phyloP scores from a whole-genome alignment of 2,888 invertebrate species.

The Leptinotarsa juncta region DNA sequence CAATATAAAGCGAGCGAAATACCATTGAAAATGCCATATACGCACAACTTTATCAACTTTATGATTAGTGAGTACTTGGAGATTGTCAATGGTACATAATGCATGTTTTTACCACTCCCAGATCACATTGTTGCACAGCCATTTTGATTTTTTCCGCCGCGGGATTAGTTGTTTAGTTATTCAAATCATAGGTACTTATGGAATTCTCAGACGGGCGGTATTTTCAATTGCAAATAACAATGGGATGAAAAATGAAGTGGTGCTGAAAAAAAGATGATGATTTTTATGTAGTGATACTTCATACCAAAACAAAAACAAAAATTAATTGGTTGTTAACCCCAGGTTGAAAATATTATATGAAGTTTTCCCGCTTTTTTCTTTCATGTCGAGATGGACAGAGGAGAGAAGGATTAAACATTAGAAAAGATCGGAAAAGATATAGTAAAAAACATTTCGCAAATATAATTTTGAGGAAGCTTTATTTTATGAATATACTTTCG shows the following conservation, averaged over 20 bases:
- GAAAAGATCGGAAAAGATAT: no score
- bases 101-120: constrained; percentile 31
- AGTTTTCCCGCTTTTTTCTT: no score
- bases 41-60: constrained; percentile 29
- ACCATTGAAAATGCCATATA: constrained; percentile 11
- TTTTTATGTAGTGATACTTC: not conserved
- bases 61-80: constrained; percentile 32
- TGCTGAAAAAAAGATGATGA: not conserved
- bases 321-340: not conserved
- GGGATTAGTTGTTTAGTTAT: constrained; percentile 22
- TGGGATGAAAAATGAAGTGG: not conserved
- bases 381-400: no score
- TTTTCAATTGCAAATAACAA: constrained; percentile 11
- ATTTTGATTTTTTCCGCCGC: constrained; percentile 31
- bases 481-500: no score
- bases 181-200: constrained; percentile 29
- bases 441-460: no score
- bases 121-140: constrained; percentile 32
- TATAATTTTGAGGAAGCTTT: no score
- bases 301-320: not conserved
- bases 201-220: constrained; percentile 31
- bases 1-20: constrained; percentile 25
- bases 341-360: no score
- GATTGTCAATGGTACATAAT: constrained; percentile 29
- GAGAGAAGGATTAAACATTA: no score